Evolutionary conservation across 2,113 vertebrate species (phyloP).

Genomic region (Riparia riparia): DNA sequence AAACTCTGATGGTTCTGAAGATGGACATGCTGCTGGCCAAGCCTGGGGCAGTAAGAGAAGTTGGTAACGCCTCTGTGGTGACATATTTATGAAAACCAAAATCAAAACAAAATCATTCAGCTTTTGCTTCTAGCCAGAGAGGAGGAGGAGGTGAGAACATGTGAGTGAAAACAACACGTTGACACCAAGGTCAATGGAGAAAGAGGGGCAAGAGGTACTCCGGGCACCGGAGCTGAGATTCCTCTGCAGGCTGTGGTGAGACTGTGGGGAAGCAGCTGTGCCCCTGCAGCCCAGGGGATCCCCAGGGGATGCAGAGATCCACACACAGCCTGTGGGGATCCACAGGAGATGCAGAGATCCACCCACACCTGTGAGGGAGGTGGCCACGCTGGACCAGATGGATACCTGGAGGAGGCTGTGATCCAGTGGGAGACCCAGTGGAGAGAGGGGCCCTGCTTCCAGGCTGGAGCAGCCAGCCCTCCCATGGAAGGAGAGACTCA

Average conservation of each 20-base stretch:
- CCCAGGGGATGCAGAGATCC: neutral
- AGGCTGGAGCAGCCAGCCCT: neutral
- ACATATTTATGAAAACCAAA: neutral
- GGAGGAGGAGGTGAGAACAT: neutral
- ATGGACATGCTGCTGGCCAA: neutral
- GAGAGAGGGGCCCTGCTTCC: neutral
- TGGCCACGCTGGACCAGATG: fast-evolving
- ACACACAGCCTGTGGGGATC: fast-evolving
- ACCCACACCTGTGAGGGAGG: neutral
- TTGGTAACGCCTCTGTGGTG: fast-evolving
- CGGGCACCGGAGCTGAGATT: fast-evolving
- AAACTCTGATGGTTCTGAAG: too few relatives aligned
- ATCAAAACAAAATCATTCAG: neutral
- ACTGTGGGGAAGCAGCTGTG: neutral
- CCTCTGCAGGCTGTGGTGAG: fast-evolving
- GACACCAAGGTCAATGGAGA: neutral
- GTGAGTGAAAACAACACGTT: neutral
- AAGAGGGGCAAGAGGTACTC: neutral
- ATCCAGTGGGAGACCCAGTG: fast-evolving
- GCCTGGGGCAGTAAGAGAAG: neutral
- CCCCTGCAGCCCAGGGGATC: neutral
- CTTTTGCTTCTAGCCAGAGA: neutral
- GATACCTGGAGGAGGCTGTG: neutral
- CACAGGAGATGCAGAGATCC: neutral
- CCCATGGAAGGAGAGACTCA: neutral